Evolutionary conservation across 2,113 vertebrate genomes (phyloP).

Genomic region (Labeo rohita): DNA sequence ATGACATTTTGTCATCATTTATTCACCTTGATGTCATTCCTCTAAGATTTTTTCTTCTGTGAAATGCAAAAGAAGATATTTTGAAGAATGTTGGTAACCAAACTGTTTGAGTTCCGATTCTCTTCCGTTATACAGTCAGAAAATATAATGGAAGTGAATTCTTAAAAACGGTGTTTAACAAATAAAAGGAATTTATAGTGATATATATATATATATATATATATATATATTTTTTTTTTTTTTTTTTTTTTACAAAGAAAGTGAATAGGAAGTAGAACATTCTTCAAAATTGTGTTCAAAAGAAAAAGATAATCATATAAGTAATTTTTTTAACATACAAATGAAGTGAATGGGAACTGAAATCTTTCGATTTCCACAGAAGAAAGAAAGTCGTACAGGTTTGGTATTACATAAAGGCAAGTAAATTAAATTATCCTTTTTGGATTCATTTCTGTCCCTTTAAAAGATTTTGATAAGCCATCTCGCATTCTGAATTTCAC

Average conservation of each 20-base stretch:
- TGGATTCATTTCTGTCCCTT: not conserved
- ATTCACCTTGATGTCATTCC: not conserved
- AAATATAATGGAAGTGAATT: not conserved
- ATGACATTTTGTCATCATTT: not conserved
- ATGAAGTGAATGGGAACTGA: not conserved
- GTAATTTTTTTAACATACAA: no score
- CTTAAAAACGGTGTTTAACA: not conserved
- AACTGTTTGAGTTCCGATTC: not conserved
- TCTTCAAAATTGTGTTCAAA: no score
- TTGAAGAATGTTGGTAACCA: not conserved
- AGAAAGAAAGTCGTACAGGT: not conserved
- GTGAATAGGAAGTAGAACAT: no score
- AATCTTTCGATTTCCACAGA: not conserved
- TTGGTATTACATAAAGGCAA: not conserved
- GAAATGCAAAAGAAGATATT: not conserved
- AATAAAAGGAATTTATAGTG: not conserved
- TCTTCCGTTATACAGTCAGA: not conserved
- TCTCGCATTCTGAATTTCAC: not conserved
- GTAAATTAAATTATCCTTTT: not conserved
- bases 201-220: no score
- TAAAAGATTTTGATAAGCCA: not conserved
- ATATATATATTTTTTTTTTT: no score
- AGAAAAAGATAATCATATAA: no score
- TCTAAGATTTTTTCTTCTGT: not conserved
- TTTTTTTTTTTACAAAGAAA: no score